Base-by-base conservation (phyloP, 2,113 vertebrate genomes). In the Ariopsis seemanni region DNA sequence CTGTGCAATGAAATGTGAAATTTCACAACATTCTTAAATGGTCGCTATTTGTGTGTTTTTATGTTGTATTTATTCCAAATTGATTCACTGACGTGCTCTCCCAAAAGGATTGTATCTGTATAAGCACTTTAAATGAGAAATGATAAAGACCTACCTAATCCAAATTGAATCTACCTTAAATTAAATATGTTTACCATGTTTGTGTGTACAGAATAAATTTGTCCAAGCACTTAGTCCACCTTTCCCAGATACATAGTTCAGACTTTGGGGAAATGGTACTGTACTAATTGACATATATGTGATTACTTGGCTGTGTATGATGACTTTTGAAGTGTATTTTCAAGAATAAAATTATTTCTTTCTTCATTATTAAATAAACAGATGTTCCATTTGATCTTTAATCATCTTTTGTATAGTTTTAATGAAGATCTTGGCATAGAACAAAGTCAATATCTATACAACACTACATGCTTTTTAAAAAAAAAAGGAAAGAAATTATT, bases 1-100 rank as follows among this genome's bases (percentile, higher is more conserved):
- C 97, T 94, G 97, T 98, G 98, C 97, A 98, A 98, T 98, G 96
- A 95, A 94, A 95, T 95, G 96, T 96, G 93, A 95, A 89, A 87
- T 94, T 93, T 95, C 96, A 93, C 95, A 85, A 94, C 93, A 92
- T 85, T 86, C 81, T 93, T 93, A 93, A 94, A 93, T 93, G 91
- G 93, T 93, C 88, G 93, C 94, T 93, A 92, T 91, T 92, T 93
- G 50, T 90, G 89, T 93, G 91, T 91, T 94, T 94, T 87, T 89
- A 86, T 67, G 79, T 89, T 75, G 74, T 79, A 48, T 84, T 86
- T 88, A 71, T 69, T 88, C 89, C 58, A 67, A 25, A 90, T 34
- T 50, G 87, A 87, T 83, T 85, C 82, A 86, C 60, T 80, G 82
- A 88, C 30, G 85, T 90, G 89, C 82, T 89, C 72, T 87, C 80